Evolutionary conservation across 35 echinoderm and acorn worm genomes (phyloP).

Genomic region (Apostichopus japonicus): DNA sequence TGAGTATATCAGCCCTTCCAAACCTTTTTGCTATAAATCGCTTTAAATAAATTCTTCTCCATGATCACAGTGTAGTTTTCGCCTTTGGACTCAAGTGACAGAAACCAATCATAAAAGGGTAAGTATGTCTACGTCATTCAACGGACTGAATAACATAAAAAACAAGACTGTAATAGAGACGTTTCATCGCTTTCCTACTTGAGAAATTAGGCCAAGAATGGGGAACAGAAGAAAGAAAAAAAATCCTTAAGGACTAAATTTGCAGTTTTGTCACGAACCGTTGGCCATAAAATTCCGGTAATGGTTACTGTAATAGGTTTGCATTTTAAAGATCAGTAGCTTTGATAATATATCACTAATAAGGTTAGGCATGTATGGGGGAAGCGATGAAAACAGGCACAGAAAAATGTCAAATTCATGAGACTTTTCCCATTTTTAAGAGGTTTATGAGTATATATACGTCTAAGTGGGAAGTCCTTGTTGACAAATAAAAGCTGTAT

Average conservation of each 20-base stretch:
- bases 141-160: not conserved
- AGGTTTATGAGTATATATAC: no score
- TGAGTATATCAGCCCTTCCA: no score
- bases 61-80: not conserved
- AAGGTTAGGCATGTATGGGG: not conserved
- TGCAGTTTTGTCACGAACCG: not conserved
- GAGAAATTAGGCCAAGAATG: not conserved
- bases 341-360: not conserved
- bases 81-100: not conserved
- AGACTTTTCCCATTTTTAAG: no score
- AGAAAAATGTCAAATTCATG: not conserved
- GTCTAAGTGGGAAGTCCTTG: no score
- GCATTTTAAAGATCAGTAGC: not conserved
- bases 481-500: no score
- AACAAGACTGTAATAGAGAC: not conserved
- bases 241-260: not conserved
- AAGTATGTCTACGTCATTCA: not conserved
- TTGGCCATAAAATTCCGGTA: not conserved
- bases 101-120: not conserved
- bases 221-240: not conserved
- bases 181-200: not conserved
- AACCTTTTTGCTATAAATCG: not conserved
- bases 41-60: not conserved
- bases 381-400: not conserved
- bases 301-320: not conserved